phyloP scores from a whole-genome alignment of 2,888 invertebrate species.

The Epinotia nisella region DNA sequence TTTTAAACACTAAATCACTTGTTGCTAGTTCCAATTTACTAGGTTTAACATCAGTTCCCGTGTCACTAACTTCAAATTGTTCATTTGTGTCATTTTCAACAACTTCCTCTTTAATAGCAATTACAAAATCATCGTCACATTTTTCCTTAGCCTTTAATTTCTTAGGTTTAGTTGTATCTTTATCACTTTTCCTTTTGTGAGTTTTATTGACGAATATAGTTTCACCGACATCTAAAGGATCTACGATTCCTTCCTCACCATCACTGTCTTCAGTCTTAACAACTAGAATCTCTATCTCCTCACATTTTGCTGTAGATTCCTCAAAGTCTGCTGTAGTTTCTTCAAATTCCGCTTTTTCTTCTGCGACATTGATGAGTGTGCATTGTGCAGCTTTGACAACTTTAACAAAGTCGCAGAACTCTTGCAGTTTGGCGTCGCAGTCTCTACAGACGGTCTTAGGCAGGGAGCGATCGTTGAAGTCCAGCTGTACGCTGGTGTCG shows the following conservation, averaged over 20 bases:
- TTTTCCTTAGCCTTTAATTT: neutral
- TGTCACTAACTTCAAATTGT: no score
- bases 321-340: neutral
- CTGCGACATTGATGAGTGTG: neutral
- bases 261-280: neutral
- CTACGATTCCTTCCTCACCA: neutral
- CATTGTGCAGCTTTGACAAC: neutral
- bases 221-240: neutral
- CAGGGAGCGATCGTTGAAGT: neutral
- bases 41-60: neutral
- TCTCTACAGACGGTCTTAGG: neutral
- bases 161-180: neutral
- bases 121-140: neutral
- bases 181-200: neutral
- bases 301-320: no score
- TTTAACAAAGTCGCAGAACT: neutral
- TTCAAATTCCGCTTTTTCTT: neutral
- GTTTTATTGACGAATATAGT: neutral
- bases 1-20: neutral
- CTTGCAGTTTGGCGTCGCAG: slow-evolving; percentile 3
- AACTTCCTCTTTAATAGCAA: neutral
- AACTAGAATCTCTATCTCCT: neutral
- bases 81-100: neutral
- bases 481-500: neutral
- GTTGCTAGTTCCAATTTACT: neutral